Base-by-base conservation (phyloP, 2,113 vertebrate species). In the Chaetura pelagica region DNA sequence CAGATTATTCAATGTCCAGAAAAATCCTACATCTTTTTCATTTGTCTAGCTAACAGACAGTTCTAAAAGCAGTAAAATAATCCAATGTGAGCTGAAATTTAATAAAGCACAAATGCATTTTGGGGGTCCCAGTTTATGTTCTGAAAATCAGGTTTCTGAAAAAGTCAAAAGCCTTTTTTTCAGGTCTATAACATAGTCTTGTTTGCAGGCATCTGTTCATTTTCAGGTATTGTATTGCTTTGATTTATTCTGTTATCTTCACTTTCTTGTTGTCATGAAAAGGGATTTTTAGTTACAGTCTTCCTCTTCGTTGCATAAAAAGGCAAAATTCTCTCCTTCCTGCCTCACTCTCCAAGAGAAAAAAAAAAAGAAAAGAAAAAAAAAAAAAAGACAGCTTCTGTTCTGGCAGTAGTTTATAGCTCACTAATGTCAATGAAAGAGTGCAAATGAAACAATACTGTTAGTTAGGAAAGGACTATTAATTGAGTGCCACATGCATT, bases 71-170 rank as follows among this genome's bases (percentile, higher is more conserved):
- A 77, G 42, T 92, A 46, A 67, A 78, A 63, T 77, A 26, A 49
- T 92, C 20, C 66, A 16, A 44, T 73, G 62, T 67, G 59, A 80
- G 20, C 24, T 88, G 59, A 77, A 89, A 77, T 86, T 62, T 74
- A 80, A 46, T 90, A 71, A 81, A 74, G 34, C 62, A 30, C 86
- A 71, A 86, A 73, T n/a, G 20, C 8, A 48, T 87, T 90, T 80
- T 80, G 26, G 48, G 32, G 38, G 22, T 4, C 51, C 24, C 27
- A 23, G 30, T 51, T 89, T 75, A 38, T 84, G 23, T 78, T 94
- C 48, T 84, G 34, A 59, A 61, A 94, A 63, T 90, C 61, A 74
- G 32, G 52, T 74, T 93, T 90, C 38, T 90, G 42, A 72, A 89
- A 63, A 84, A 48, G 29, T 52, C 44, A 59, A n/a, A 87, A 72